Percentiles rank a stretch among this genome's conserved stretches.
Conservation (phyloP, 2,113 vertebrate species). For the Macrotus californicus region DNA sequence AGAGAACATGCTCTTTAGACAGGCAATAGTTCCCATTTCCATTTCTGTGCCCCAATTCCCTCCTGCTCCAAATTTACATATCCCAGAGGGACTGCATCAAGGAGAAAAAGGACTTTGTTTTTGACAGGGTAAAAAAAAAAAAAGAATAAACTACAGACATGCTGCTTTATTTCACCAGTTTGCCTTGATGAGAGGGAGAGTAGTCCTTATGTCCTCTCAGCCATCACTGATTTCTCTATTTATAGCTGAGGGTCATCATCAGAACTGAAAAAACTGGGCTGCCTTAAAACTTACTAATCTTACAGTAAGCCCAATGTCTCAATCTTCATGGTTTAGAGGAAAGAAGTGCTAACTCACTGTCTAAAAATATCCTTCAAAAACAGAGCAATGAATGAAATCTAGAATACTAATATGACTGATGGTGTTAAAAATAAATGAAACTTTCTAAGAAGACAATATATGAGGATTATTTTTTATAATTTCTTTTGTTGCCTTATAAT, state of each 20-base stretch:
- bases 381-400: neutral
- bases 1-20: neutral
- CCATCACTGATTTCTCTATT: neutral
- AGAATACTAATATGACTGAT: neutral
- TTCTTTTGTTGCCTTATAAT: neutral
- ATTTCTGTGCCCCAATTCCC: neutral
- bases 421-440: neutral
- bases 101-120: neutral
- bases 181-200: neutral
- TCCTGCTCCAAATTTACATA: neutral
- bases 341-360: neutral
- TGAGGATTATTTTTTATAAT: neutral
- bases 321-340: neutral
- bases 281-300: neutral
- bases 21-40: rapidly evolving
- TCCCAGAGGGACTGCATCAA: neutral
- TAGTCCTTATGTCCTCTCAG: neutral
- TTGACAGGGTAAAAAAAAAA: rapidly evolving
- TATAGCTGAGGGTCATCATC: neutral
- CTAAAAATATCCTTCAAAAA: neutral
- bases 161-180: neutral
- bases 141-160: neutral
- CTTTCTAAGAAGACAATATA: neutral
- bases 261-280: neutral
- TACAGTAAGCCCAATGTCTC: neutral